Evolutionary conservation across 1,140 invertebrate species (phyloP), one percentile per base, ranked within the genome.

Genomic region (Stenopsyche tienmushanensis): DNA sequence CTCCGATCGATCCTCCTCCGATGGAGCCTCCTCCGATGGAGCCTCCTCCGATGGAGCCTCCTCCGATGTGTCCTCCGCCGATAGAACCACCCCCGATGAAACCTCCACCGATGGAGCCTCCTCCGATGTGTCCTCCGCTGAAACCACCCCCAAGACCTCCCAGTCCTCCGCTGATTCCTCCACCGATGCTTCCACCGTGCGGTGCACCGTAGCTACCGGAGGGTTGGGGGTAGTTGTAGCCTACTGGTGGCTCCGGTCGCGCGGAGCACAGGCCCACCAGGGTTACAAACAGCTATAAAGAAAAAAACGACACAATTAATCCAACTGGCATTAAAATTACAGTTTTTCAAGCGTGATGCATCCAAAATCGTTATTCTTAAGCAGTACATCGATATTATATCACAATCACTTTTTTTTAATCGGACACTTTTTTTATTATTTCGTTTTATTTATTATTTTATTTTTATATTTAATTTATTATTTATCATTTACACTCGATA

Each of bases 171-270:
- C 18, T 42, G 15, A 50, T 25, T 52, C 29, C 25, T 53, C 60
- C 60, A 42, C 50, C 62, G 10, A 59, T 9, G 29, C 34, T 44
- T 54, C 73, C 72, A 44, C 71, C 45, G 52, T 75, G 69, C n/a
- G 74, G 73, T 13, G 73, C 73, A 39, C 74, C 73, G 67, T 74
- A 76, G 69, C 73, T 74, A 26, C 67, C 73, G 52, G 72, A 76
- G 26, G 78, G 78, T 49, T 77, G 73, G 1, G 77, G 76, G 66
- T 80, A 80, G 71, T 74, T 78, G 71, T 80, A 80, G 39, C 79
- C 79, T 17, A 78, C 75, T 62, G 78, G 78, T 15, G 78, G 74
- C 58, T 80, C 79, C 9, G 78, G 79, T 7, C 79, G 77, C 65
- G 75, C 79, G 29, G 77, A 75, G 34, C 74, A 77, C 69, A 78